A percentile compares a stretch with the other conserved stretches of the same genome.
phyloP scores from a whole-genome alignment of 2,113 vertebrate genomes.

The Ciconia stormi region DNA sequence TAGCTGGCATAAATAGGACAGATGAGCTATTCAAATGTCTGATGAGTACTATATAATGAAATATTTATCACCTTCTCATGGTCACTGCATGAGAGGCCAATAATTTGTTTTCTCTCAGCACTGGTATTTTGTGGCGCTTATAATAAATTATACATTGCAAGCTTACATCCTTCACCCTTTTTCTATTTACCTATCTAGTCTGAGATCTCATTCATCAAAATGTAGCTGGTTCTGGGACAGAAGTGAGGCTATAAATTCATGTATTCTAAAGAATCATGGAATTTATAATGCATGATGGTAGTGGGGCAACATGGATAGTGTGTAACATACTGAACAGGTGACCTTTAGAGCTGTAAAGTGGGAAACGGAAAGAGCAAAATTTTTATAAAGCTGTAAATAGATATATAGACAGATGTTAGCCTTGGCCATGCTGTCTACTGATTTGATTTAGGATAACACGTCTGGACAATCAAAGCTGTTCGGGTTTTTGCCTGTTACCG shows the following conservation, averaged over 20 bases:
- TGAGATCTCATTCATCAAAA: conserved; percentile 61
- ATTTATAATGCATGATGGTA: not conserved
- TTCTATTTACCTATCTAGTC: conserved; percentile 64
- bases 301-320: not conserved
- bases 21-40: conserved; percentile 76
- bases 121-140: conserved; percentile 49
- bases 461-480: not conserved
- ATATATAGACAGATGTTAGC: not conserved
- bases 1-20: conserved; percentile 79
- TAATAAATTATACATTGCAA: conserved; percentile 68
- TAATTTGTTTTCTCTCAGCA: conserved; percentile 69
- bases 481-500: not conserved
- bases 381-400: not conserved
- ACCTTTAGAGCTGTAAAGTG: not conserved
- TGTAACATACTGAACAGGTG: not conserved
- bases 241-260: conserved; percentile 49
- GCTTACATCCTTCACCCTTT: conserved; percentile 26
- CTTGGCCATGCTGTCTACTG: not conserved
- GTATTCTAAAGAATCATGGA: conserved; percentile 29
- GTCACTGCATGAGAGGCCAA: conserved; percentile 65
- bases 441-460: not conserved
- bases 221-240: not conserved
- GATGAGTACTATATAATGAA: conserved; percentile 70
- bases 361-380: not conserved
- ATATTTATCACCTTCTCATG: conserved; percentile 72